These are phyloP conservation scores for Drosophila mayaguana DNA, from an alignment of 2,888 invertebrate genomes.

Conservation along the genomic window DNA sequence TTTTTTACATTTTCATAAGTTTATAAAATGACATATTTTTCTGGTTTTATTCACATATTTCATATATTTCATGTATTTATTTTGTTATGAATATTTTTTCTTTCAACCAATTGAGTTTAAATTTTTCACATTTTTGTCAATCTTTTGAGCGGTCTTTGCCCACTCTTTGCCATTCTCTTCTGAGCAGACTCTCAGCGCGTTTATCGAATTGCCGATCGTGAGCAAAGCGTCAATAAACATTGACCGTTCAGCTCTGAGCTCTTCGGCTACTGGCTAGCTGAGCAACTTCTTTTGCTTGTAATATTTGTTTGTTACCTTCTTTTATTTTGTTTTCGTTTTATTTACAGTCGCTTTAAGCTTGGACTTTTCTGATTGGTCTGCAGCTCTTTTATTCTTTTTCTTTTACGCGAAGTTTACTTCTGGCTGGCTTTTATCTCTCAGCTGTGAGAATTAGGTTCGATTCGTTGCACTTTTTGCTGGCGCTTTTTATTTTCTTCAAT, in stretches of 20 bases:
- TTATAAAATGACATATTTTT: not conserved
- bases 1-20: not conserved
- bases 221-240: conserved; percentile 52
- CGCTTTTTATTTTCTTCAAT: not conserved
- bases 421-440: conserved; percentile 62
- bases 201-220: conserved; percentile 37
- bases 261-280: conserved; percentile 58
- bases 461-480: conserved; percentile 45
- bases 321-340: conserved; percentile 23
- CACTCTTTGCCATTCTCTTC: conserved; percentile 2
- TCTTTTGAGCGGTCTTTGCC: not conserved
- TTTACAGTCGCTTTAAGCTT: conserved; percentile 57
- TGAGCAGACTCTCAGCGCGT: conserved; percentile 19
- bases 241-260: conserved; percentile 38
- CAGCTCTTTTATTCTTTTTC: conserved; percentile 33
- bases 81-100: too few relatives aligned
- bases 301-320: conserved; percentile 48
- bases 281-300: conserved; percentile 56
- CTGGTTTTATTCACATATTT: not conserved
- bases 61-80: not conserved
- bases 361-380: conserved; percentile 63
- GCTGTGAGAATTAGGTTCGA: conserved; percentile 22
- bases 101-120: not conserved
- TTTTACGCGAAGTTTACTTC: conserved; percentile 46
- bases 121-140: conserved; percentile 5